phyloP scores from a whole-genome alignment of 35 echinoderm and acorn worm genomes.

The Chiridota heheva region DNA sequence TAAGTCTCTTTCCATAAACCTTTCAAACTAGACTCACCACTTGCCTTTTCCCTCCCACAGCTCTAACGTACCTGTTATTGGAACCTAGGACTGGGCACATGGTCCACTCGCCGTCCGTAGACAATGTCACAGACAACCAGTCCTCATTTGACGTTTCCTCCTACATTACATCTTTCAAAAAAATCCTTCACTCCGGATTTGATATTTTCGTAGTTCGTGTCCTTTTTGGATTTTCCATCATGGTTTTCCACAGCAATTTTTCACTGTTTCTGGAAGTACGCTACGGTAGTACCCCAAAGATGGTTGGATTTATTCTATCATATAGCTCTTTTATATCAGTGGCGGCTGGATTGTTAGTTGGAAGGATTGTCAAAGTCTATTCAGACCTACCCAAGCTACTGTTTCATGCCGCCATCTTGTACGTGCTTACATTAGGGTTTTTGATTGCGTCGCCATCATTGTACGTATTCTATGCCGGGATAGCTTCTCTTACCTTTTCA shows the following conservation, averaged over 20 bases:
- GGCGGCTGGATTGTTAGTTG: constrained; percentile 53
- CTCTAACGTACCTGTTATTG: constrained; percentile 20
- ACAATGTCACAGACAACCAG: constrained; percentile 52
- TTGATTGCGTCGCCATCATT: constrained; percentile 62
- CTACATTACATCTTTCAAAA: constrained; percentile 57
- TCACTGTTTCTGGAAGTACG: constrained; percentile 66
- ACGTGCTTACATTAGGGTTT: constrained; percentile 26
- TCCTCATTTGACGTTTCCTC: constrained; percentile 35
- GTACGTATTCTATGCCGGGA: constrained; percentile 29
- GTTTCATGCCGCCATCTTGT: constrained; percentile 51
- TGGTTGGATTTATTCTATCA: constrained; percentile 72
- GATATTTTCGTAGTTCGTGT: constrained; percentile 83
- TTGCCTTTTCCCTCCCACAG: constrained; percentile 1
- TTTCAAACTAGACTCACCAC: too few species aligned
- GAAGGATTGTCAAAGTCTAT: constrained; percentile 55
- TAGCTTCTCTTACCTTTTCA: constrained; percentile 46
- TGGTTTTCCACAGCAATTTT: constrained; percentile 88
- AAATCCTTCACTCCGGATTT: constrained; percentile 44
- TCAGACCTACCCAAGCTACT: constrained; percentile 40
- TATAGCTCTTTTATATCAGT: constrained; percentile 55
- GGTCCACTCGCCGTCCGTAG: constrained; percentile 37
- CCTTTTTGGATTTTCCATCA: constrained; percentile 58
- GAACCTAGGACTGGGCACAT: not conserved
- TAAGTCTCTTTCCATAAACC: too few species aligned
- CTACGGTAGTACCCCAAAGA: constrained; percentile 69